Base-by-base conservation (phyloP, 2,113 vertebrate genomes). In the Hippopotamus amphibius region DNA sequence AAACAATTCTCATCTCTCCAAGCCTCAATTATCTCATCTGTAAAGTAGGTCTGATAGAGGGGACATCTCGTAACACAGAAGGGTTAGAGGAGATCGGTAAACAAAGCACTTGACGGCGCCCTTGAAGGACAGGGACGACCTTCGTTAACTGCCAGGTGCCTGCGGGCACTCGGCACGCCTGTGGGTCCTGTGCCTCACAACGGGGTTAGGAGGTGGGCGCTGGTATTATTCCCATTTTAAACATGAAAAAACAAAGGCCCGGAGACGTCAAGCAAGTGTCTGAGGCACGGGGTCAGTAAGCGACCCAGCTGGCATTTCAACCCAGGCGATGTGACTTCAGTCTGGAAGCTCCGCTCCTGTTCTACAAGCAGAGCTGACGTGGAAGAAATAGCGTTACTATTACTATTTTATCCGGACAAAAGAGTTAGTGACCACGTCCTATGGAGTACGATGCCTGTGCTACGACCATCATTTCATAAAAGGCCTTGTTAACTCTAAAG, bases 11-110 rank as follows among this genome's bases (percentile, higher is more conserved):
- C 77, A 26, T 65, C 17, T 71, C 84, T 72, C 30, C 68, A 48
- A 83, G 84, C 22, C 69, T 93, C 59, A 66, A 69, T 96, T 26
- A 97, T 43, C 55, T 95, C 95, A 83, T 57, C 82, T 48, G 77
- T 53, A 65, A 77, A 80, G 48, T 9, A 53, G 86, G 55, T 4
- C 0, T 69, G 57, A 82, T 46, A 66, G 91, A 1, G n/a, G 50
- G 61, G 26, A 7, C 68, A 12, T 43, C 69, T 50, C 37, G 12
- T n/a, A 11, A 13, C 24, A 30, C 19, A 30, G 81, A n/a, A 69
- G 41, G 80, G 24, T 61, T 81, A 37, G 16, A 28, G 41, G 24
- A 30, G 76, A 8, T 10, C 30, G 50, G 1, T 33, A 7, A 13
- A 3, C 5, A 30, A 37, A 13, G 68, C 33, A 1, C 48, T n/a